Base-by-base conservation (phyloP, 2,113 vertebrate species). In the Oenanthe melanoleuca region DNA sequence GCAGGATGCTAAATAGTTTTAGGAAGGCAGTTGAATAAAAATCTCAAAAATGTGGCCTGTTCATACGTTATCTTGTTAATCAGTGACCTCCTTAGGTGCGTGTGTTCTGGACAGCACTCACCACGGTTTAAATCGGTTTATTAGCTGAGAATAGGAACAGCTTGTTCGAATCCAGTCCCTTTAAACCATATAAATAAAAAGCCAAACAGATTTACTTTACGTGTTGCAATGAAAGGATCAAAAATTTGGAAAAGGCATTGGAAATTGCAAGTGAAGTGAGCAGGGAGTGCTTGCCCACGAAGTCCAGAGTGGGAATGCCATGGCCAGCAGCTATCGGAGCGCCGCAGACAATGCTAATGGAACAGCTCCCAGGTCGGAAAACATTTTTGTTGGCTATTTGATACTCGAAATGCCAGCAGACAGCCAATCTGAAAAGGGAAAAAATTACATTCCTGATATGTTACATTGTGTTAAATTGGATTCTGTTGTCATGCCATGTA, bases 21-120 rank as follows among this genome's bases (percentile, higher is more conserved):
- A 96, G 96, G 93, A 97, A 96, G 97, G 93, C 91, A 79, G 82
- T 94, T 93, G 90, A 80, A 67, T 81, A 95, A 96, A 95, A 85
- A 90, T 59, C 80, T 92, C 40, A 96, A 82, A 96, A 94, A 96
- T 89, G 56, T 38, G 72, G 80, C 94, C 96, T 95, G 82, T 93
- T 96, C 91, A 78, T 93, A 81, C 49, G 85, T 85, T 90, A 92
- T 93, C 97, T 94, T 81, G 71, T 82, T 92, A 96, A 97, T 94
- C 83, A 91, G 83, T 66, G 75, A 78, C 82, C 93, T 97, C 86
- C 4, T 6, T 64, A 52, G 82, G 67, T 90, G 72, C 49, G 2
- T 71, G 94, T 45, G 75, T 34, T 92, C 77, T 45, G 72, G 56
- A n/a, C 69, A 67, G 53, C n/a, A 11, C 33, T 26, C 63, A 13